Evolutionary conservation across 1,140 invertebrate genomes (phyloP).

Genomic region (Leptinotarsa undecemlineata): DNA sequence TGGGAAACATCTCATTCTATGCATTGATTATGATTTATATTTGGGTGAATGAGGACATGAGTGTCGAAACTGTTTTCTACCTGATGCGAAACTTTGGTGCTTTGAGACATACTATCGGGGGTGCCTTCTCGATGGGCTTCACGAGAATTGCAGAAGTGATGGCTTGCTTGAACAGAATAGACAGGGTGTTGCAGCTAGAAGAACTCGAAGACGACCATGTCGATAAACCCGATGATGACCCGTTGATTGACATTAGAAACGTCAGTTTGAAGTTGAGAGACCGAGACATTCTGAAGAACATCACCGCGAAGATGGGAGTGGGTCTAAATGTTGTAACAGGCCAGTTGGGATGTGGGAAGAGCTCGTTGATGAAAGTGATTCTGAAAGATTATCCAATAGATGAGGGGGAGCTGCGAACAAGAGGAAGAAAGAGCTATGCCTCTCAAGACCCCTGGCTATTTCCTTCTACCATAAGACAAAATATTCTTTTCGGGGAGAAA

Average conservation of each 20-base stretch:
- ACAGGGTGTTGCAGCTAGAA: constrained; percentile 38
- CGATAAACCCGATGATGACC: constrained; percentile 22
- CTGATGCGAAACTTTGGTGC: constrained; percentile 33
- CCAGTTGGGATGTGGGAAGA: constrained; percentile 82
- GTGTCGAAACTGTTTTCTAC: constrained; percentile 37
- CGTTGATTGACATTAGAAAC: constrained; percentile 26
- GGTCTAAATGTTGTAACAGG: constrained; percentile 74
- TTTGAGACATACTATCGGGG: constrained; percentile 26
- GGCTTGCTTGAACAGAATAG: constrained; percentile 41
- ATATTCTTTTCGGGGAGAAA: constrained; percentile 65
- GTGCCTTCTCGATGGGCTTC: constrained; percentile 50
- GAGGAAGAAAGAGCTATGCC: constrained; percentile 74
- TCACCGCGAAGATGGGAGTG: constrained; percentile 61
- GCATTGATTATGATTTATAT: constrained; percentile 38
- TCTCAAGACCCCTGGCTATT: constrained; percentile 82
- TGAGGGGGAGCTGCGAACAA: constrained; percentile 63
- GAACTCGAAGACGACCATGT: constrained; percentile 31
- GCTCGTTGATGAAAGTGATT: constrained; percentile 72
- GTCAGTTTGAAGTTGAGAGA: constrained; percentile 25
- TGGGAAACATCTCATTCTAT: constrained; percentile 32
- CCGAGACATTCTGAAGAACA: constrained; percentile 58
- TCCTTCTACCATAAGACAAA: constrained; percentile 63
- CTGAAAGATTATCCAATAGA: constrained; percentile 71
- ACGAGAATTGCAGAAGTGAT: constrained; percentile 60
- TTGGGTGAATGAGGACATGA: constrained; percentile 23